phyloP scores from a whole-genome alignment of 2,797 vertebrate genomes.

The Anas flavirostris region DNA sequence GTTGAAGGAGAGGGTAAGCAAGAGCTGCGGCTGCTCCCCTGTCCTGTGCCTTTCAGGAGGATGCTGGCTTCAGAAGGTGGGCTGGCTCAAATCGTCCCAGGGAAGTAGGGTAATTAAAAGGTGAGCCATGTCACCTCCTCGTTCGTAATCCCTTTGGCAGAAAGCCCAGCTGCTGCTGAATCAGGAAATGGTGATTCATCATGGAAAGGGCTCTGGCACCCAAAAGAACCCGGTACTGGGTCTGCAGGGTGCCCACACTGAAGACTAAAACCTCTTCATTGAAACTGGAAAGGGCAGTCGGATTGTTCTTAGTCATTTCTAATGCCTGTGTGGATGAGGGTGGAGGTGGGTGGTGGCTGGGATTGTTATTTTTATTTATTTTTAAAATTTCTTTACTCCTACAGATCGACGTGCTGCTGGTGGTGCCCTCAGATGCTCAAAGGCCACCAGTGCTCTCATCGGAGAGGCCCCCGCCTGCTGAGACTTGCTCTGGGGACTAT shows the following conservation, averaged over 20 bases:
- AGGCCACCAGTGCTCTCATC: neutral
- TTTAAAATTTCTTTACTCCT: neutral
- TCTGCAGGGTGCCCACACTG: neutral
- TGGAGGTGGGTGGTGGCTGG: neutral
- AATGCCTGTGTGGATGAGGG: neutral
- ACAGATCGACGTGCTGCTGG: neutral
- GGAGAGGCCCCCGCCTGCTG: neutral
- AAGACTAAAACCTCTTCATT: neutral
- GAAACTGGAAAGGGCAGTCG: neutral
- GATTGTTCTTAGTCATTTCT: neutral
- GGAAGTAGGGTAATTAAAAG: neutral
- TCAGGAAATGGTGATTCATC: conserved; percentile 5
- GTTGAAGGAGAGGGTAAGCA: neutral
- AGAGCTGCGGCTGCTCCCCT: neutral
- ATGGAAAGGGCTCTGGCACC: neutral
- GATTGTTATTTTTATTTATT: neutral
- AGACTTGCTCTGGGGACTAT: neutral
- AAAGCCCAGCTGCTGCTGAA: neutral
- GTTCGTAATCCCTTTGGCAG: neutral
- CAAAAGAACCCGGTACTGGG: neutral
- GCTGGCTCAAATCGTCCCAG: neutral
- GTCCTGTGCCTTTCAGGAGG: neutral
- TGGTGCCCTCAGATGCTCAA: neutral
- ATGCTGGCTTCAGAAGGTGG: neutral
- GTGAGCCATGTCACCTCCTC: neutral